Evolutionary conservation across 2,797 vertebrate genomes (phyloP), one percentile per base, ranked within the genome.

Genomic region (Silurus lanzhouensis): DNA sequence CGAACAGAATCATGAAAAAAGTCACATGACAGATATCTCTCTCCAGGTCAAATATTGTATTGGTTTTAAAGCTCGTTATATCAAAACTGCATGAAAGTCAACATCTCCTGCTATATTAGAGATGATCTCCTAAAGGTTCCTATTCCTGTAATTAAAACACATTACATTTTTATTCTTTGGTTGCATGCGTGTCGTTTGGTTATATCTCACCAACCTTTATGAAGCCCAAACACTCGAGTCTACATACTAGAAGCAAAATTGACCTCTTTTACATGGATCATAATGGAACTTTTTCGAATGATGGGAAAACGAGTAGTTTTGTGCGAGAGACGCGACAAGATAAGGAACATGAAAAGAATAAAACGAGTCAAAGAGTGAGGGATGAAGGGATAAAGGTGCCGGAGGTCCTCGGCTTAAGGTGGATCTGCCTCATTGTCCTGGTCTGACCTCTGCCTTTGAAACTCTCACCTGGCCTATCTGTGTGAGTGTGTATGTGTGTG

Each of bases 371-470:
- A 85, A 85, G 93, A 93, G 91, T 92, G 89, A 93, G 88, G 71
- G 22, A 79, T 76, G 8, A 46, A 80, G 61, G 38, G 64, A 52
- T 52, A 10, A 52, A 7, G 48, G 48, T 52, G 48, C 57, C 71
- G 77, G 9, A 60, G 57, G 19, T 52, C 79, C 70, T 91, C 92
- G 91, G 93, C 92, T 92, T 92, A 92, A 90, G 86, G 92, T 93
- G 92, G 93, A 93, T 94, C 91, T 90, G 89, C 93, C 91, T 92
- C 94, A 93, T 94, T 95, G 95, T 96, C 95, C 95, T 92, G 87
- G 87, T 89, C 92, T 96, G 95, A 96, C 95, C 95, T 93, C 92
- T 95, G 94, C 94, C 94, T 93, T 93, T 94, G 92, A 90, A 91
- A 92, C 93, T 94, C 94, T 95, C 93, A 95, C 94, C 94, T 95